Evolutionary conservation across 2,888 invertebrate genomes (phyloP), one percentile per base, ranked within the genome.

Genomic region (Standfussiana lucernea): DNA sequence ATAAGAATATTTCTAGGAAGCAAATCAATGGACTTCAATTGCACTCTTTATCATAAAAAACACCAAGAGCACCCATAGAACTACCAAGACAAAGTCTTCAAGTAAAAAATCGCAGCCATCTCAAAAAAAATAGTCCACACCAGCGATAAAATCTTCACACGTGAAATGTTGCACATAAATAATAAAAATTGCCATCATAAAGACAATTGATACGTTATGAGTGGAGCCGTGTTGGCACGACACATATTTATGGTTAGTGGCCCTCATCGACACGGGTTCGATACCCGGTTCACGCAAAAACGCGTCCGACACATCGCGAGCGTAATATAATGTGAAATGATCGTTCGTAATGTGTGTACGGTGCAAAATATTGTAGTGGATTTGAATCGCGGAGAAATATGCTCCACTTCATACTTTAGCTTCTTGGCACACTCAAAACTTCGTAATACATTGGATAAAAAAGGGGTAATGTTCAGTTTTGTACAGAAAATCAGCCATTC

Each of bases 161-260:
- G 91, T 84, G 56, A 91, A 92, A 92, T 91, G 92, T 90, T 80
- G 86, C 77, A 77, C 84, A 95, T 95, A 95, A 95, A 95, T 95
- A 95, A 93, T 94, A 94, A 95, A 93, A 94, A 94, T 94, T 80
- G 92, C 88, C 81, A 89, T 92, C 91, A 92, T 95, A 94, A 94
- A 95, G 93, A 95, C 96, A 95, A 96, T 95, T 95, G 95, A 95
- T 95, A 95, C 93, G 95, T 95, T 95, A 94, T 93, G 94, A 93
- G 93, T 89, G 91, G 90, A 89, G 88, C 87, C 90, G 87, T 92
- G 93, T 89, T 86, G 90, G 80, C 83, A 87, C 87, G 91, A 91
- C 90, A 89, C 84, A 89, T 92, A 95, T 95, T 95, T 95, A 95
- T 95, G 92, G 93, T 91, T 90, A 93, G 92, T 91, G 91, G 90